A percentile compares a stretch with the other conserved stretches of the same genome.
Conservation (phyloP, 1,140 invertebrate species). For the Hyles euphorbiae region DNA sequence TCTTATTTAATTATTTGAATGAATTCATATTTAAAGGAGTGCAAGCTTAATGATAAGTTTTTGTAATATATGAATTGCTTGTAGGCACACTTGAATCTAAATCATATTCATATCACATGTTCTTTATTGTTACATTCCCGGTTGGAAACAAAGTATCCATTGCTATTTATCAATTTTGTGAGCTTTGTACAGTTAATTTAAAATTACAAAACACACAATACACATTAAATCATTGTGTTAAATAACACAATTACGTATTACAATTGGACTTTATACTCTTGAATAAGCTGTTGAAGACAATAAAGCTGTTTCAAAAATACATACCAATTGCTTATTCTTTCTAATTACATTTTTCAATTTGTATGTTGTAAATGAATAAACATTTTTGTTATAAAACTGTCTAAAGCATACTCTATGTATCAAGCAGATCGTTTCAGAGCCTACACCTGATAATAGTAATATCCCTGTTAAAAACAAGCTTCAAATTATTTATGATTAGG, state of each 20-base stretch:
- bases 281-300: too few species aligned
- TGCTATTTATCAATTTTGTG: not conserved
- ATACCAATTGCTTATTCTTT: too few species aligned
- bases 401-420: too few species aligned
- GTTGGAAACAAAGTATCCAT: slow-evolving; percentile 1
- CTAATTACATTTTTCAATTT: too few species aligned
- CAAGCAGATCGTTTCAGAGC: too few species aligned
- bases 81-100: slow-evolving; percentile 33
- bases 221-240: not conserved
- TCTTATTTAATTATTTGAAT: slow-evolving; percentile 51
- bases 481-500: too few species aligned
- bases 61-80: slow-evolving; percentile 34
- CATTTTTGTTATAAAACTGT: too few species aligned
- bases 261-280: too few species aligned
- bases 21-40: slow-evolving; percentile 40
- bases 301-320: too few species aligned
- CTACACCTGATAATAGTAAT: too few species aligned
- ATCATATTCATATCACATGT: slow-evolving; percentile 24
- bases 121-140: slow-evolving; percentile 25
- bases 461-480: too few species aligned
- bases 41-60: slow-evolving; percentile 26
- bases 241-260: not conserved
- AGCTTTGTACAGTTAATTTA: not conserved
- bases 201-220: not conserved
- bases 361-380: too few species aligned